Evolutionary conservation across 2,113 vertebrate species (phyloP).

Genomic region (Progne subis): DNA sequence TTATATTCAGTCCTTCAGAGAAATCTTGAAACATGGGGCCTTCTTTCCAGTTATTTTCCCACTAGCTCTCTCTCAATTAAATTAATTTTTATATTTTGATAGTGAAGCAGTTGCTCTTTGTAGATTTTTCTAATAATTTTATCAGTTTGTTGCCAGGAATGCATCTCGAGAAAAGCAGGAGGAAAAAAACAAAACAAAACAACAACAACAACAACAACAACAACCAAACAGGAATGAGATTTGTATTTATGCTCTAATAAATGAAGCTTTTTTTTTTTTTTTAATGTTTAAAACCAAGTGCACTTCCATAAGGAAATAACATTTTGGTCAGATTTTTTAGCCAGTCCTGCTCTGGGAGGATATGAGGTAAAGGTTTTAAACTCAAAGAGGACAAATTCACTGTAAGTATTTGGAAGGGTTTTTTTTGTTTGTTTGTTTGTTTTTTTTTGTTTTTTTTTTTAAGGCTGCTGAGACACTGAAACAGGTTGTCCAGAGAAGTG

Average conservation of each 20-base stretch:
- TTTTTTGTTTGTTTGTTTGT: neutral
- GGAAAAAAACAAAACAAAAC: neutral
- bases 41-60: neutral
- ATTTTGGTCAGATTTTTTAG: neutral
- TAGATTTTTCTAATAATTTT: constrained; percentile 23
- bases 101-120: neutral
- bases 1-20: neutral
- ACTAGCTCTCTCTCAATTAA: neutral
- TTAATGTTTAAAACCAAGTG: neutral
- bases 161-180: neutral
- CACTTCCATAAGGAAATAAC: neutral
- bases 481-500: neutral
- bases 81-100: neutral
- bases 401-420: neutral
- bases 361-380: neutral
- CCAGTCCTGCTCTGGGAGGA: accelerated
- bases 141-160: constrained; percentile 7
- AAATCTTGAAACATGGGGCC: neutral
- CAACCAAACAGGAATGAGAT: neutral
- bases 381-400: neutral
- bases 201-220: too few relatives aligned
- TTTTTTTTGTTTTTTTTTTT: too few relatives aligned
- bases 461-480: neutral
- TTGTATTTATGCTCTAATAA: neutral
- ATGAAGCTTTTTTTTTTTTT: neutral